These are phyloP conservation scores for Dysmachus trigonus DNA, from an alignment of 2,888 invertebrate species.

Conservation along the genomic window DNA sequence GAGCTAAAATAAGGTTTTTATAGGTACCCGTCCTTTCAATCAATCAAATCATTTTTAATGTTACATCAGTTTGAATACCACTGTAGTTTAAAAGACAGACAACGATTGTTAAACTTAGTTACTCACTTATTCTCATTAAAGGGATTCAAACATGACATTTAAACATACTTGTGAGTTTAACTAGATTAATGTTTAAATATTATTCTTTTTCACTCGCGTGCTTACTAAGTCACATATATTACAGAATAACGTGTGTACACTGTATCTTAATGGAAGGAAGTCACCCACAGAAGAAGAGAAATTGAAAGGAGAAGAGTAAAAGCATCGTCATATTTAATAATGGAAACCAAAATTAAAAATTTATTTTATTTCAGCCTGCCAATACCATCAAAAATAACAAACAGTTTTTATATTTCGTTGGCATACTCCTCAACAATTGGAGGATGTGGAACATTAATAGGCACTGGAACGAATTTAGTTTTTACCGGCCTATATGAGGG, in stretches of 20 bases:
- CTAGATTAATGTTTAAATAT: too few relatives aligned
- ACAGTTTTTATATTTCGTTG: slow-evolving; percentile 78
- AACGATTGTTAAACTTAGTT: too few relatives aligned
- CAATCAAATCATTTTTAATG: too few relatives aligned
- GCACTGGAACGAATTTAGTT: slow-evolving; percentile 81
- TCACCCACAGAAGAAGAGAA: neutral
- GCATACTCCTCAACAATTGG: slow-evolving; percentile 80
- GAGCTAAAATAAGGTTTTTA: too few relatives aligned
- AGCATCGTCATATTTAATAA: neutral
- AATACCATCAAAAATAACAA: slow-evolving; percentile 73
- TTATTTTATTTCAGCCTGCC: slow-evolving; percentile 24
- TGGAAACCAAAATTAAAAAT: neutral
- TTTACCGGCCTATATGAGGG: slow-evolving; percentile 78
- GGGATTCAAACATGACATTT: too few relatives aligned
- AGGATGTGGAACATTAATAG: slow-evolving; percentile 79
- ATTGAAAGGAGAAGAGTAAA: neutral
- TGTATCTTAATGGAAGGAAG: neutral
- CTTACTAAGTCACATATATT: neutral
- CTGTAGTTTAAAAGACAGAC: too few relatives aligned
- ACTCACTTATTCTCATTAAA: too few relatives aligned
- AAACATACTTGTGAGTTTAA: too few relatives aligned
- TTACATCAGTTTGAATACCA: too few relatives aligned
- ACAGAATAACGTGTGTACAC: neutral
- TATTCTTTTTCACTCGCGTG: too few relatives aligned
- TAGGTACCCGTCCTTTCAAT: too few relatives aligned